Percentiles rank a stretch among this genome's conserved stretches.
Evolutionary conservation across 2,113 vertebrate species (phyloP).

Genomic region (Chunga burmeisteri): DNA sequence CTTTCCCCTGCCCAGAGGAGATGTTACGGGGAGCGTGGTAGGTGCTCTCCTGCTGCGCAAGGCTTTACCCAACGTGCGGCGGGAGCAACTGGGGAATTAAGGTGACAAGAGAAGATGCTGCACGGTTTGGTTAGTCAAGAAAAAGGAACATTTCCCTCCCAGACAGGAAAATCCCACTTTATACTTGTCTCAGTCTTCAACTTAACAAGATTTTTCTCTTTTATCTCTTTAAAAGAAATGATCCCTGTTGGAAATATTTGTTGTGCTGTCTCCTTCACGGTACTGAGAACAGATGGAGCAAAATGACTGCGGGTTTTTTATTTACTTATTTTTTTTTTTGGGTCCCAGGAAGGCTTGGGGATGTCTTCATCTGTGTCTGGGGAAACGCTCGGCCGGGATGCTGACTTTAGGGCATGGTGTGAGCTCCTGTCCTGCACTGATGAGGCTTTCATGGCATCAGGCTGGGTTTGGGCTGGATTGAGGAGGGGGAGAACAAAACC

Average conservation of each 20-base stretch:
- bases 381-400: not conserved
- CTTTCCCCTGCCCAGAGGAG: not conserved
- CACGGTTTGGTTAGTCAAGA: not conserved
- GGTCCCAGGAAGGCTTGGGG: not conserved
- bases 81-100: not conserved
- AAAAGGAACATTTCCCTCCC: not conserved
- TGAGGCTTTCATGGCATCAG: fast-evolving
- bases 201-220: not conserved
- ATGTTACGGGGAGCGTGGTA: fast-evolving
- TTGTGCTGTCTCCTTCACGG: not conserved
- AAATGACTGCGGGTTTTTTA: not conserved
- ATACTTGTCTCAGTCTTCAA: not conserved
- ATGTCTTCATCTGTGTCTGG: not conserved
- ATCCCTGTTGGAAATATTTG: not conserved
- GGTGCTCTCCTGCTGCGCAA: not conserved
- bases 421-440: not conserved
- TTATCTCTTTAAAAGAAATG: not conserved
- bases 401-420: fast-evolving
- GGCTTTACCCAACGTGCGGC: not conserved
- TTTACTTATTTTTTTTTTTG: not conserved
- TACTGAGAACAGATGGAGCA: not conserved
- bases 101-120: not conserved
- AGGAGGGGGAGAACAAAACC: not conserved
- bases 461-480: not conserved
- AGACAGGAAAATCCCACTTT: not conserved